These are phyloP conservation scores for Conus betulinus DNA, from an alignment of 1,140 invertebrate genomes.

Conservation along the genomic window DNA sequence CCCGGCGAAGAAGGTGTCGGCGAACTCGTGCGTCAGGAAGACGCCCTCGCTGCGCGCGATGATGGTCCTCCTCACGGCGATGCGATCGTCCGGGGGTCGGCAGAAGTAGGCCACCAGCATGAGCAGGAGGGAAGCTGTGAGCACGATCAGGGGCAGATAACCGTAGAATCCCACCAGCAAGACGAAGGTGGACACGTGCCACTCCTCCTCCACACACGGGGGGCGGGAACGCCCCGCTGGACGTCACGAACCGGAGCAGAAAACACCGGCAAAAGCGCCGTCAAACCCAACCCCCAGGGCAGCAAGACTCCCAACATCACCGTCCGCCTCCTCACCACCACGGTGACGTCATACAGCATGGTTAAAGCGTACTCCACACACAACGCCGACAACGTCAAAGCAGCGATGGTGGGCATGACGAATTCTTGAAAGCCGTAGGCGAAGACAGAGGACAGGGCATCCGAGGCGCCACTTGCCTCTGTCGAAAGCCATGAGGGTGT, in stretches of 20 bases:
- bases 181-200: background rate
- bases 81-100: conserved; percentile 17
- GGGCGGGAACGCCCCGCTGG: background rate
- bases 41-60: conserved; percentile 29
- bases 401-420: conserved; percentile 25
- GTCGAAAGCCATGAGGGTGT: conserved; percentile 32
- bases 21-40: conserved; percentile 32
- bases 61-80: conserved; percentile 35
- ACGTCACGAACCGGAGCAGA: background rate
- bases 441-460: conserved; percentile 11
- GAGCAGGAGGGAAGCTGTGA: background rate
- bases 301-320: background rate
- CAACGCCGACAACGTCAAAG: conserved; percentile 24
- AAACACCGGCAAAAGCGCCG: conserved; percentile 17
- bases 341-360: conserved; percentile 6
- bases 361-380: conserved; percentile 23
- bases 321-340: background rate
- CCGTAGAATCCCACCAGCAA: conserved; percentile 9
- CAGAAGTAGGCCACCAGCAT: conserved; percentile 12
- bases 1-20: conserved; percentile 31
- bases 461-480: conserved; percentile 3
- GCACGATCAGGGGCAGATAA: background rate
- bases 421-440: conserved; percentile 32
- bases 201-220: background rate
- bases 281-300: conserved; percentile 7